Base-by-base conservation (phyloP, 2,888 invertebrate species). In the Cosmorhoe ocellata region DNA sequence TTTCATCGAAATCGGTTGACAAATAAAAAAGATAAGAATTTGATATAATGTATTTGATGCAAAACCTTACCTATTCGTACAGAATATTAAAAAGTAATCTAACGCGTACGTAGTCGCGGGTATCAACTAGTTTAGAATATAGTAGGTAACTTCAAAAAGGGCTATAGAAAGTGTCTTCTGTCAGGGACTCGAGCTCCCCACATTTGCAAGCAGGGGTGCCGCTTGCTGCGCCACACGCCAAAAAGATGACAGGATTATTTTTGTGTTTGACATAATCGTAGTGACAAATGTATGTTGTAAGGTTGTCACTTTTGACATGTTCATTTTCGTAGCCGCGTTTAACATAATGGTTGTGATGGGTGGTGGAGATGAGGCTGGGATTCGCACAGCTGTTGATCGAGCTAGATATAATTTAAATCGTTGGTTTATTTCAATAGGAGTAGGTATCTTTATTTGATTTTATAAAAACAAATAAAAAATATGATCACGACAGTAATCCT, bases 251-350 rank as follows among this genome's bases (percentile, higher is more conserved):
- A 82, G 88, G 89, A 89, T 90, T 90, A 90, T 89, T 85, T 87
- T 86, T 89, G 88, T 86, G 83, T 88, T 89, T 90, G 89, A 89
- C 89, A 89, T 90, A 88, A 90, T 89, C 89, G 81, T 87, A 87
- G 86, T 89, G 89, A 90, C 89, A 90, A 89, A 89, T 87, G 83
- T 81, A 77, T 84, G 64, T 71, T 83, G 81, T 81, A 81, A 81
- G 80, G 79, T 69, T 84, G 86, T 84, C 84, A 79, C 69, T 58
- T 76, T 76, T 79, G 81, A 82, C 71, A 69, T 67, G 63, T 69
- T 74, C 69, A 67, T 71, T 77, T 71, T 76, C 75, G 67, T 75
- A 71, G 65, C 64, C 63, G 48, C 60, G 59, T 61, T 61, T 43
- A 47, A 42, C 48, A 56, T 59, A 58, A 54, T 59, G 63, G 64